A percentile compares a stretch with the other conserved stretches of the same genome.
Evolutionary conservation across 1,140 invertebrate species (phyloP).

Genomic region (Harlomillsia oculata): DNA sequence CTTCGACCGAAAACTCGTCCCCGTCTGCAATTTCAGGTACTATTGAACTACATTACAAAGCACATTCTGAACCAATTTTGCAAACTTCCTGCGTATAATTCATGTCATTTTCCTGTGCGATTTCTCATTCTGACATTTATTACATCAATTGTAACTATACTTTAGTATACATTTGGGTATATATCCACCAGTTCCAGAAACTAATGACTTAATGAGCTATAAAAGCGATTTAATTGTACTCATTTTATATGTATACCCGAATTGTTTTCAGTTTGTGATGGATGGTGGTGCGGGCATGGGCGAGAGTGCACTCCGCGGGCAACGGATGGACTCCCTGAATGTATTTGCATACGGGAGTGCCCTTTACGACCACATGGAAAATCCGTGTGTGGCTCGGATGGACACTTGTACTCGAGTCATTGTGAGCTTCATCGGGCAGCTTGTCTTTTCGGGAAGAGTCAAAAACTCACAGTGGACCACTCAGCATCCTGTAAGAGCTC

Average conservation of each 20-base stretch:
- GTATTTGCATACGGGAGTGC: conserved; percentile 25
- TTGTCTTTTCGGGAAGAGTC: not conserved
- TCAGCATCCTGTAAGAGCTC: conserved; percentile 1
- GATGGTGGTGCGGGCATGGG: conserved; percentile 25
- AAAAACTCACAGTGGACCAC: conserved; percentile 5
- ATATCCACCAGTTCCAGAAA: no score
- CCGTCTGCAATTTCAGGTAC: no score
- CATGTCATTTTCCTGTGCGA: no score
- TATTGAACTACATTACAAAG: no score
- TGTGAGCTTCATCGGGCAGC: conserved; percentile 13
- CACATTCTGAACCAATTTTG: no score
- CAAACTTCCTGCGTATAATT: no score
- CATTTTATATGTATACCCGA: not conserved
- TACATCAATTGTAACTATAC: no score
- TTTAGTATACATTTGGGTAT: no score
- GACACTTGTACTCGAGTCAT: conserved; percentile 6
- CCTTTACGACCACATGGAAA: conserved; percentile 6
- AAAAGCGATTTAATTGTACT: no score
- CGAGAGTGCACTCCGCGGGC: conserved; percentile 16
- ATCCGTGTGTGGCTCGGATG: conserved; percentile 11
- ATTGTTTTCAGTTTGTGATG: conserved; percentile 6
- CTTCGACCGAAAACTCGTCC: no score
- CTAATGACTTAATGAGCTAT: no score
- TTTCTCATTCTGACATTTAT: no score
- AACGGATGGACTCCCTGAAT: conserved; percentile 19